phyloP scores from a whole-genome alignment of 1,140 invertebrate species.

The Helicoverpa armigera region DNA sequence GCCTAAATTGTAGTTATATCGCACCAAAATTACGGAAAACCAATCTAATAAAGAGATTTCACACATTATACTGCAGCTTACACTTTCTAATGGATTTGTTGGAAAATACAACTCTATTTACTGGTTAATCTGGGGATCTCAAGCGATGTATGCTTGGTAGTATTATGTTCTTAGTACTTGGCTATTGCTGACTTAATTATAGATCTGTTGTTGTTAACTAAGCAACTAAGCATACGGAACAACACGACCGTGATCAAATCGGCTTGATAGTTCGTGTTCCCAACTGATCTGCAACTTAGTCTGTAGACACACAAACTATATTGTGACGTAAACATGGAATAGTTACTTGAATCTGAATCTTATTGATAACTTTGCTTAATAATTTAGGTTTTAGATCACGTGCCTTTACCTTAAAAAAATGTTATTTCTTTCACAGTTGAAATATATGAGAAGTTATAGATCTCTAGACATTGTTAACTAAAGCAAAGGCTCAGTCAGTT shows the following conservation, averaged over 20 bases:
- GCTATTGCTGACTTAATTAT: slow-evolving; percentile 16
- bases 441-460: too few species aligned
- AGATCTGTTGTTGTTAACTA: slow-evolving; percentile 14
- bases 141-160: neutral
- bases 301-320: neutral
- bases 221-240: slow-evolving; percentile 3
- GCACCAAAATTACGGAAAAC: too few species aligned
- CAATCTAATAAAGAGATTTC: neutral
- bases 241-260: slow-evolving; percentile 6
- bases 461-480: too few species aligned
- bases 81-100: neutral
- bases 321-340: neutral
- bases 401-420: too few species aligned
- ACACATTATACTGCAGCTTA: neutral
- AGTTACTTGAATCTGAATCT: too few species aligned
- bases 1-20: too few species aligned
- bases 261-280: slow-evolving; percentile 12
- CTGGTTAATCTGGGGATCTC: slow-evolving; percentile 1
- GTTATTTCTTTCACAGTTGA: too few species aligned
- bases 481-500: too few species aligned
- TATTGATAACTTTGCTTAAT: too few species aligned
- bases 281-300: neutral
- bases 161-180: slow-evolving; percentile 6
- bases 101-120: neutral
- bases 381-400: too few species aligned